Percentiles rank a stretch among this genome's conserved stretches.
Conservation (phyloP, 2,797 vertebrate species). For the Sebastolobus altivelis region DNA sequence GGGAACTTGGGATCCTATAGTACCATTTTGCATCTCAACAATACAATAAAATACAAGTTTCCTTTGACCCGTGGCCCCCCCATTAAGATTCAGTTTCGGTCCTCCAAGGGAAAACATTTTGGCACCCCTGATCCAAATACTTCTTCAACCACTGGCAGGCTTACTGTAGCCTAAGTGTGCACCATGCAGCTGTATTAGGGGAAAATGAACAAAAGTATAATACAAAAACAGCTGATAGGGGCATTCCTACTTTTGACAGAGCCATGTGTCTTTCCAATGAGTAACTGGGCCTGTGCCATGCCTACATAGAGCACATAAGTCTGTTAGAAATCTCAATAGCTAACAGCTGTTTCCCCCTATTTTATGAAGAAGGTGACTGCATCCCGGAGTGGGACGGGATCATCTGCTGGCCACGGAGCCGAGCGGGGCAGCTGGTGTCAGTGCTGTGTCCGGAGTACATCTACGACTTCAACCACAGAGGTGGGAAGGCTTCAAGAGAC, state of each 20-base stretch:
- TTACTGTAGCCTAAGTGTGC: not conserved
- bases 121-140: not conserved
- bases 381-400: constrained; percentile 92
- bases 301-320: not conserved
- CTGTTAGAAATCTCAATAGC: not conserved
- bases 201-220: not conserved
- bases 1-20: too few relatives aligned
- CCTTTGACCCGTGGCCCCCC: too few relatives aligned
- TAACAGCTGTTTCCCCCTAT: constrained; percentile 9
- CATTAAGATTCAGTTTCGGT: too few relatives aligned
- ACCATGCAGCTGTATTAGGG: not conserved
- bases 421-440: constrained; percentile 84
- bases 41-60: too few relatives aligned
- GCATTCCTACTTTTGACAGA: not conserved
- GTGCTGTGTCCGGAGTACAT: constrained; percentile 91
- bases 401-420: constrained; percentile 91
- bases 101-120: too few relatives aligned
- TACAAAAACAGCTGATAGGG: not conserved
- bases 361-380: constrained; percentile 84
- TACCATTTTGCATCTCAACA: too few relatives aligned
- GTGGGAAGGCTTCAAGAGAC: constrained; percentile 63
- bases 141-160: not conserved
- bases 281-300: not conserved
- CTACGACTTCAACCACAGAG: constrained; percentile 94
- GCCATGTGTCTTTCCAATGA: not conserved